Base-by-base conservation (phyloP, 2,113 vertebrate species). In the Podilymbus podiceps region DNA sequence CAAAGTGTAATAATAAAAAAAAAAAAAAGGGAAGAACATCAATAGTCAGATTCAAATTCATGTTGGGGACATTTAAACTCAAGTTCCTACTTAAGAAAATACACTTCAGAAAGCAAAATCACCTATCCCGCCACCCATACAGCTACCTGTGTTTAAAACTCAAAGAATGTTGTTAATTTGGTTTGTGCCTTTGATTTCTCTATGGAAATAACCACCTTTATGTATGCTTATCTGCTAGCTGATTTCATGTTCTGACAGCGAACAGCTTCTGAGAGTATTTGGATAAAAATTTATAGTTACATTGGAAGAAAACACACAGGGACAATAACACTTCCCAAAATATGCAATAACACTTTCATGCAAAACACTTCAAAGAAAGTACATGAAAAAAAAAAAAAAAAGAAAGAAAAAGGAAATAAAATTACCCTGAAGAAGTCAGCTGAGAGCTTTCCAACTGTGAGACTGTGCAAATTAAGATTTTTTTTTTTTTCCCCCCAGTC, bases 361-460 rank as follows among this genome's bases (percentile, higher is more conserved):
- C n/a, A 77, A 91, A 96, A 89, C 69, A 96, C 89, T 97, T 97
- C 95, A 97, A 97, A 97, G 96, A 87, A 77, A 53, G 11, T 64
- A 84, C 76, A 87, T 80, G 11, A 76, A 93, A 92, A 59, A 40
- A 49, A 83, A 66, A 64, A 66, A 25, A 38, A 19, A 49, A 83
- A 66, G 59, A 66, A 25, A 38, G 15, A 7, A 24, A n/a, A 76
- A n/a, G n/a, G 30, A 62, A 76, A 67, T 52, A 50, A 94, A 94
- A 89, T 91, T 95, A 87, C 86, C 77, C 78, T 59, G 42, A 87
- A 92, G 78, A 92, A 95, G 85, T 88, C 75, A 90, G 88, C 67
- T 93, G 88, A 97, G 71, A 69, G 44, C 58, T 95, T 94, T 92
- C 81, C 89, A 89, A 60, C 82, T 71, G 52, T 82, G 89, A 92